phyloP scores from a whole-genome alignment of 2,113 vertebrate genomes.

The Cygnus atratus region DNA sequence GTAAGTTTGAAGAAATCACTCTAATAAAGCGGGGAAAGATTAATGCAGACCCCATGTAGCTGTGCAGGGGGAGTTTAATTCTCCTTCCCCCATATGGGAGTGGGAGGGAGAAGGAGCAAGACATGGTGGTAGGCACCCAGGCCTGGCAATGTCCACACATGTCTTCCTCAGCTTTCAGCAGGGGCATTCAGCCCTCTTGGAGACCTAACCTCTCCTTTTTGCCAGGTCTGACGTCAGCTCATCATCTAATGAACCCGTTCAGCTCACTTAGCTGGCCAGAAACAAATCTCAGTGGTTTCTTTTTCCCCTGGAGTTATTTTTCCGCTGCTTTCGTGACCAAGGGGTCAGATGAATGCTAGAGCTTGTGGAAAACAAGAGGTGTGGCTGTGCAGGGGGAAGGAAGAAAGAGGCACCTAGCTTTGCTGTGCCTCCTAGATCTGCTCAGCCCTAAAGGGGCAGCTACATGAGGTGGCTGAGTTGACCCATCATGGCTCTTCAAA shows the following conservation, averaged over 20 bases:
- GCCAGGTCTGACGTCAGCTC: neutral
- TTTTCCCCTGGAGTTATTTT: neutral
- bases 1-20: neutral
- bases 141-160: neutral
- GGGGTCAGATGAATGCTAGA: neutral
- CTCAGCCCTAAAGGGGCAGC: neutral
- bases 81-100: neutral
- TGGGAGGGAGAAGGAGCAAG: neutral
- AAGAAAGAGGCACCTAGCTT: neutral
- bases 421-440: neutral
- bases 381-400: neutral
- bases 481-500: neutral
- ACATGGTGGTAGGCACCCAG: neutral
- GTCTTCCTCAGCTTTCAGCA: neutral
- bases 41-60: neutral
- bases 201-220: neutral
- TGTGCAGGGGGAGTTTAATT: neutral
- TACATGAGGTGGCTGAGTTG: neutral
- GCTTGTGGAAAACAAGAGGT: neutral
- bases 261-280: neutral
- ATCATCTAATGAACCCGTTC: neutral
- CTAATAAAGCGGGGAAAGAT: neutral
- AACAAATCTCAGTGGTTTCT: neutral
- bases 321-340: neutral
- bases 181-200: fast-evolving